A percentile compares a stretch with the other conserved stretches of the same genome.
Evolutionary conservation across 2,113 vertebrate genomes (phyloP).

Genomic region (Erinaceus europaeus): DNA sequence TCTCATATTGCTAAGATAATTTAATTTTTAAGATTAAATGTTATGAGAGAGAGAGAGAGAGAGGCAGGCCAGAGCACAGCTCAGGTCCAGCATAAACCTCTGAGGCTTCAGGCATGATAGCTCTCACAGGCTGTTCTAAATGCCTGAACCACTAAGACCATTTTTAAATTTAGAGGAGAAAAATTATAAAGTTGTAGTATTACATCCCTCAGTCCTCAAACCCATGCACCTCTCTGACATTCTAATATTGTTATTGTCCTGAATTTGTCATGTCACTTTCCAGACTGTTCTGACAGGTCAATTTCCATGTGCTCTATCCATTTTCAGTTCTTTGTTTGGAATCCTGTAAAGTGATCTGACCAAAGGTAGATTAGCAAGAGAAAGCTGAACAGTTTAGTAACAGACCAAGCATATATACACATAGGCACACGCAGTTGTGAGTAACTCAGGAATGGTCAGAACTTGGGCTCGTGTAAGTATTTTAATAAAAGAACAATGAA

Average conservation of each 20-base stretch:
- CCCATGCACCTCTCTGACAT: too few relatives aligned
- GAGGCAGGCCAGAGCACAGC: too few relatives aligned
- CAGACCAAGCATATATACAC: background rate
- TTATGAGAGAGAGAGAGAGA: too few relatives aligned
- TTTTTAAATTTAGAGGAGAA: too few relatives aligned
- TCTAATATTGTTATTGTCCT: background rate
- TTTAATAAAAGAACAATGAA: background rate
- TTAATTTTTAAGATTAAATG: too few relatives aligned
- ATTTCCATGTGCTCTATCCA: background rate
- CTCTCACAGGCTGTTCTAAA: too few relatives aligned
- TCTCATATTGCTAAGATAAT: background rate
- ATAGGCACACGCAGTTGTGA: background rate
- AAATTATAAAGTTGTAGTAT: too few relatives aligned
- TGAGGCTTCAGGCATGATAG: too few relatives aligned
- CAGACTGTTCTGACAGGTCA: background rate
- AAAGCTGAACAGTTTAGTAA: background rate
- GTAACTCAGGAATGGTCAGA: background rate
- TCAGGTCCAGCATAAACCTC: too few relatives aligned
- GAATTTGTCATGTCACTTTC: background rate
- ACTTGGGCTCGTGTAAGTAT: background rate
- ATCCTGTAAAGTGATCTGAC: background rate
- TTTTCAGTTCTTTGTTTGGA: background rate
- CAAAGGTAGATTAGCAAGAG: background rate
- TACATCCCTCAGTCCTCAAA: too few relatives aligned
- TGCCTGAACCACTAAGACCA: too few relatives aligned